Conservation (phyloP, 2,888 invertebrate genomes). For the Tetheella fluctuosa region DNA sequence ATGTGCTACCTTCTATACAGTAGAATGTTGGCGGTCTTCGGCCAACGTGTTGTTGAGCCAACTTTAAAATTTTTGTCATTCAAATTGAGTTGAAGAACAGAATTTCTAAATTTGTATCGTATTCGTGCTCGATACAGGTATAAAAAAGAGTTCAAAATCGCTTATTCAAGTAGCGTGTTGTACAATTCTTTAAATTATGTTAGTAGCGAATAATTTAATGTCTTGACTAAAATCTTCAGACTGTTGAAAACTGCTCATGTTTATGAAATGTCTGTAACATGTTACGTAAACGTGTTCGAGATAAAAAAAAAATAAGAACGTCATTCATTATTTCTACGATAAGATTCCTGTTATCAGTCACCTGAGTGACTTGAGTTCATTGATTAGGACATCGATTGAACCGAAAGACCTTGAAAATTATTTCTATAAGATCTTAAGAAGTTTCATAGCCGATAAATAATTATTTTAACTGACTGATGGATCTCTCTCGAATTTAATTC, state of each 20-base stretch:
- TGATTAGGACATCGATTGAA: slow-evolving; percentile 1
- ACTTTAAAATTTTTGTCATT: slow-evolving; percentile 4
- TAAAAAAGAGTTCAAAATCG: neutral
- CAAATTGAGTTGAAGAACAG: neutral
- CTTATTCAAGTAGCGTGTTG: neutral
- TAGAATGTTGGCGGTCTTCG: neutral
- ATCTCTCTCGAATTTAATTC: too few species aligned
- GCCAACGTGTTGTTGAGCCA: slow-evolving; percentile 11
- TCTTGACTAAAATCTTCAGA: neutral
- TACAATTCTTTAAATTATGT: neutral
- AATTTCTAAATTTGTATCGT: slow-evolving; percentile 7
- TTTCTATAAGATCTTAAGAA: neutral
- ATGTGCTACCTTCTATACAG: neutral
- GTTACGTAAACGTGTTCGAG: slow-evolving; percentile 5
- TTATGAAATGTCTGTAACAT: neutral
- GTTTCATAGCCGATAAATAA: too few species aligned
- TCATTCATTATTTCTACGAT: slow-evolving; percentile 1
- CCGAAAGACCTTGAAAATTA: neutral
- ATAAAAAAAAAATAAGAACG: slow-evolving; percentile 1
- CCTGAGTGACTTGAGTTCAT: slow-evolving; percentile 7
- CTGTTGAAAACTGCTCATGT: neutral
- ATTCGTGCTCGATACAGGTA: neutral
- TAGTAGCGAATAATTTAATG: neutral
- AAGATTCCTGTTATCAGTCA: slow-evolving; percentile 7
- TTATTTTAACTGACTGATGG: too few species aligned